Conservation (phyloP, 2,888 invertebrate species). For the Leucania comma region DNA sequence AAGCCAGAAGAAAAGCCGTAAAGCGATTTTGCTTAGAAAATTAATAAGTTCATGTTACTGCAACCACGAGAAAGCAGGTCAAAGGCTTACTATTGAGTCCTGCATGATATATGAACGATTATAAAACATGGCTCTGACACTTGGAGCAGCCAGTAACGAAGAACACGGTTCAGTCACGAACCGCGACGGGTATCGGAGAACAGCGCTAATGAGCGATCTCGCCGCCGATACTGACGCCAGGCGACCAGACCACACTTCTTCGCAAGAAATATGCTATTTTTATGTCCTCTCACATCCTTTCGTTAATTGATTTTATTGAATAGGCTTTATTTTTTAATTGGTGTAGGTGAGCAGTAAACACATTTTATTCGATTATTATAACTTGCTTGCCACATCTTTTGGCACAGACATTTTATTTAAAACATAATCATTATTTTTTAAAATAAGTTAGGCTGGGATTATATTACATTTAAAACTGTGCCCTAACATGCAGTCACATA, state of each 20-base stretch:
- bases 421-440: not conserved
- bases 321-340: constrained; percentile 37
- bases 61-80: constrained; percentile 63
- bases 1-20: not conserved
- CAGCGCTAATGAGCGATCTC: constrained; percentile 86
- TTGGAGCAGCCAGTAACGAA: constrained; percentile 51
- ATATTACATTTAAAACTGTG: not conserved
- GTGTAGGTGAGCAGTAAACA: not conserved
- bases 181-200: constrained; percentile 67
- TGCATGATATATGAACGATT: constrained; percentile 64
- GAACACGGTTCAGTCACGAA: constrained; percentile 78
- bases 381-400: not conserved
- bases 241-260: constrained; percentile 37
- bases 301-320: constrained; percentile 50
- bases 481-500: not conserved
- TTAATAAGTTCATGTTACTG: constrained; percentile 32
- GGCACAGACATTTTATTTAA: not conserved
- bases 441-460: not conserved
- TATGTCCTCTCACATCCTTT: constrained; percentile 34
- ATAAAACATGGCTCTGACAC: constrained; percentile 61
- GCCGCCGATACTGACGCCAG: constrained; percentile 71
- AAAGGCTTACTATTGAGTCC: constrained; percentile 60
- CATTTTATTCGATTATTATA: not conserved
- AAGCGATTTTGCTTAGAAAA: constrained; percentile 30
- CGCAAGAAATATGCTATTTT: constrained; percentile 56